These are phyloP conservation scores for Lepisosteus oculatus DNA, from an alignment of 2,113 vertebrate genomes.

Conservation along the genomic window DNA sequence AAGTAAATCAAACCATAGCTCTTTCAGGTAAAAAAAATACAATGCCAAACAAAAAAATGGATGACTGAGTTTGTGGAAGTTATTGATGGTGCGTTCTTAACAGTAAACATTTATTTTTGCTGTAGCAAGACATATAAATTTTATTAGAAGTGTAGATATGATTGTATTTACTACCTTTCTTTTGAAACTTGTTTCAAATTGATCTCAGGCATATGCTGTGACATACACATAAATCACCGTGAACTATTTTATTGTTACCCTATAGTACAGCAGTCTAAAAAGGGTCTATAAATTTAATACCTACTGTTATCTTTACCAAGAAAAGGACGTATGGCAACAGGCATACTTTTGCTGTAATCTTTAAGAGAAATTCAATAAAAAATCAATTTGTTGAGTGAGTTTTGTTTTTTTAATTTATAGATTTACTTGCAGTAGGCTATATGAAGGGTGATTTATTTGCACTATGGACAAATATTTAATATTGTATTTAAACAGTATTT, in stretches of 20 bases:
- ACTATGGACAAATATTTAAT: too few relatives aligned
- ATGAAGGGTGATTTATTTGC: too few relatives aligned
- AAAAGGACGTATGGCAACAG: not conserved
- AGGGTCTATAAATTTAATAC: not conserved
- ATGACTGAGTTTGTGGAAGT: not conserved
- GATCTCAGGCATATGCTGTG: not conserved
- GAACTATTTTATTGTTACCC: not conserved
- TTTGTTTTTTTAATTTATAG: not conserved
- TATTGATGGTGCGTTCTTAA: not conserved
- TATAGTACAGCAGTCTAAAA: not conserved
- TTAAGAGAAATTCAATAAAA: not conserved
- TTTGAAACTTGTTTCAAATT: conserved; percentile 5
- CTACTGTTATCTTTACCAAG: not conserved
- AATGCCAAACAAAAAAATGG: not conserved
- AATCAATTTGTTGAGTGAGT: not conserved
- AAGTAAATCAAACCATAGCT: too few relatives aligned
- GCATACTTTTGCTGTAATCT: not conserved
- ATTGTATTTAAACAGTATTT: too few relatives aligned
- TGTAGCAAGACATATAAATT: not conserved
- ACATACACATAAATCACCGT: not conserved
- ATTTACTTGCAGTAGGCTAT: too few relatives aligned
- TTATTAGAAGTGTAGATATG: not conserved
- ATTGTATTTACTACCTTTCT: conserved; percentile 6
- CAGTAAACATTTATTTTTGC: conserved; percentile 5
- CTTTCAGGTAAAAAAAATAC: not conserved